Percentiles rank a stretch among this genome's conserved stretches.
Evolutionary conservation across 2,113 vertebrate species (phyloP).

Genomic region (Oncorhynchus clarkii): DNA sequence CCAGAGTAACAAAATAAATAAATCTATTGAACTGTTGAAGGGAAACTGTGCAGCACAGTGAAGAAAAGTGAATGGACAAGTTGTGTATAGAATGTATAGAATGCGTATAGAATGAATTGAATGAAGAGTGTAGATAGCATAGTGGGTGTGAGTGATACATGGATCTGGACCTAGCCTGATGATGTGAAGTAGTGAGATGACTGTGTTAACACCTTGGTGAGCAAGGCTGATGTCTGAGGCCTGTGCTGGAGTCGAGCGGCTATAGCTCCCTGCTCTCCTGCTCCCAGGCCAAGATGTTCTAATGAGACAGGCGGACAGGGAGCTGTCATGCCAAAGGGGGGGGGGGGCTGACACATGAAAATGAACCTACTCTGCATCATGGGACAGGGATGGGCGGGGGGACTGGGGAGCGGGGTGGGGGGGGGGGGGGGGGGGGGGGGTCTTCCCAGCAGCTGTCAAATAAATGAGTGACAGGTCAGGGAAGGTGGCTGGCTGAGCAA

Average conservation of each 20-base stretch:
- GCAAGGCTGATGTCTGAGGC: conserved; percentile 51
- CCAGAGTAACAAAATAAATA: not conserved
- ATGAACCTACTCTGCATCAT: conserved; percentile 70
- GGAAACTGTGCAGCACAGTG: not conserved
- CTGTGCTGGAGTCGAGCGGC: conserved; percentile 1
- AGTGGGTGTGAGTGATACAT: not conserved
- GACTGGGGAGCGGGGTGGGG: conserved; percentile 39
- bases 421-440: conserved; percentile 34
- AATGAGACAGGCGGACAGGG: conserved; percentile 79
- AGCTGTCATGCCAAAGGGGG: conserved; percentile 73
- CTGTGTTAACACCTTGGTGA: conserved; percentile 61
- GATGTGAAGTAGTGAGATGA: conserved; percentile 49
- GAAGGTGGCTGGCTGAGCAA: conserved; percentile 55
- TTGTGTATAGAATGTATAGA: not conserved
- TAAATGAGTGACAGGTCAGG: conserved; percentile 69
- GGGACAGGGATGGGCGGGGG: conserved; percentile 35
- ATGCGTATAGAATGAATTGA: not conserved
- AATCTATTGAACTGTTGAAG: not conserved
- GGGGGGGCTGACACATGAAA: conserved; percentile 78
- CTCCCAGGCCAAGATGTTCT: conserved; percentile 71
- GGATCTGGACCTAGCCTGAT: conserved; percentile 47
- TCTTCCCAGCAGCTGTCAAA: conserved; percentile 65
- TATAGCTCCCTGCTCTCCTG: conserved; percentile 50
- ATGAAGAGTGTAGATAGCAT: not conserved
- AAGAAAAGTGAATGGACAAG: not conserved